Conservation (phyloP, 92 coral and sea anemone species). For the Micromussa lordhowensis region DNA sequence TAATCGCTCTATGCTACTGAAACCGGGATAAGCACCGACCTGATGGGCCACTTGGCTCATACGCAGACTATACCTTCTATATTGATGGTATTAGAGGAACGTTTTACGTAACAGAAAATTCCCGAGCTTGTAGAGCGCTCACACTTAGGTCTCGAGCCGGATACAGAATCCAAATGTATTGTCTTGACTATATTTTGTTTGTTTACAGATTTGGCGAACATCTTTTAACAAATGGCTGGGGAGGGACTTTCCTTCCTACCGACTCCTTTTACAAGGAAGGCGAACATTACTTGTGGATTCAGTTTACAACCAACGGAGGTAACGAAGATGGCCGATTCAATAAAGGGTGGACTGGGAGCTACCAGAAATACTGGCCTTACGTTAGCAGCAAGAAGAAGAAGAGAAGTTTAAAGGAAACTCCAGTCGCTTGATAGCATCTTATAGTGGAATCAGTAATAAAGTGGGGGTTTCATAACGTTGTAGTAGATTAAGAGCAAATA, state of each 20-base stretch:
- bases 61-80: no score
- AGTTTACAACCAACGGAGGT: slow-evolving; percentile 66
- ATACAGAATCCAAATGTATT: neutral
- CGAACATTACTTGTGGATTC: slow-evolving; percentile 61
- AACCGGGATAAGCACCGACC: no score
- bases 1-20: no score
- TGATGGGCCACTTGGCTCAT: no score
- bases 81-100: no score
- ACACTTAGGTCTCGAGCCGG: no score
- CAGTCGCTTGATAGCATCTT: neutral
- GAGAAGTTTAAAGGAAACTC: neutral
- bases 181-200: neutral
- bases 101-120: no score
- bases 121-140: no score
- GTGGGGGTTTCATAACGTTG: neutral
- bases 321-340: slow-evolving; percentile 42
- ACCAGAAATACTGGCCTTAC: slow-evolving; percentile 60
- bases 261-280: neutral
- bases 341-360: slow-evolving; percentile 64
- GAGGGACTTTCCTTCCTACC: neutral
- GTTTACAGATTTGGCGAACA: neutral
- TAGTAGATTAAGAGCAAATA: neutral
- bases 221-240: neutral
- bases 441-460: neutral
- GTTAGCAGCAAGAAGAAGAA: slow-evolving; percentile 36